Percentiles rank a stretch among this genome's conserved stretches.
Conservation (phyloP, 2,888 invertebrate species). For the Ernsta delagoae region DNA sequence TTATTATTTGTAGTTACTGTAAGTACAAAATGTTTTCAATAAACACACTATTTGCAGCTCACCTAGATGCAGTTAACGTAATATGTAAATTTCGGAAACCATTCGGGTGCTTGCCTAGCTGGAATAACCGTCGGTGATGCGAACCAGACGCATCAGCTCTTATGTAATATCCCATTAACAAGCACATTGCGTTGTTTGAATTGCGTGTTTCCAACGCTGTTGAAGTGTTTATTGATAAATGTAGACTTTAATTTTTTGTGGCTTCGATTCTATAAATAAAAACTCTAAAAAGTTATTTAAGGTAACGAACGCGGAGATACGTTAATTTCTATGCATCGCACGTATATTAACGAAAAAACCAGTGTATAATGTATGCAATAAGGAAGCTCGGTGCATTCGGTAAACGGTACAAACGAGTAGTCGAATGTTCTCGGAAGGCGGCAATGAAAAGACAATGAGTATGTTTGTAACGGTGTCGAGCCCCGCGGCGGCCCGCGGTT, state of each 20-base stretch:
- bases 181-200: constrained; percentile 34
- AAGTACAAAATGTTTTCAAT: constrained; percentile 41
- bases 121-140: constrained; percentile 41
- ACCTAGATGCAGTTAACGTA: constrained; percentile 55
- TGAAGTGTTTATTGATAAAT: constrained; percentile 31
- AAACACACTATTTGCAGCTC: constrained; percentile 43
- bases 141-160: constrained; percentile 43
- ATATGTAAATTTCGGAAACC: constrained; percentile 61
- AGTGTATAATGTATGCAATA: constrained; percentile 71
- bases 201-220: constrained; percentile 23
- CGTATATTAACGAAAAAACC: constrained; percentile 62
- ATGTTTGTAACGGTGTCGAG: constrained; percentile 68
- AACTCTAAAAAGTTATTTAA: constrained; percentile 1
- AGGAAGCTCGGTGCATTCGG: constrained; percentile 67
- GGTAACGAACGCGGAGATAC: constrained; percentile 9
- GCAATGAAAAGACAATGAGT: constrained; percentile 78
- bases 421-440: constrained; percentile 73
- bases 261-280: constrained; percentile 23
- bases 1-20: constrained; percentile 41
- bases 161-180: constrained; percentile 41
- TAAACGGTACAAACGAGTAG: constrained; percentile 79
- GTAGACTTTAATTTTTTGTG: constrained; percentile 25
- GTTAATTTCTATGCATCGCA: constrained; percentile 41
- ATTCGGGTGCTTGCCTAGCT: constrained; percentile 47
- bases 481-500: constrained; percentile 47